phyloP scores from a whole-genome alignment of 2,888 invertebrate species.

The Synanthedon tipuliformis region DNA sequence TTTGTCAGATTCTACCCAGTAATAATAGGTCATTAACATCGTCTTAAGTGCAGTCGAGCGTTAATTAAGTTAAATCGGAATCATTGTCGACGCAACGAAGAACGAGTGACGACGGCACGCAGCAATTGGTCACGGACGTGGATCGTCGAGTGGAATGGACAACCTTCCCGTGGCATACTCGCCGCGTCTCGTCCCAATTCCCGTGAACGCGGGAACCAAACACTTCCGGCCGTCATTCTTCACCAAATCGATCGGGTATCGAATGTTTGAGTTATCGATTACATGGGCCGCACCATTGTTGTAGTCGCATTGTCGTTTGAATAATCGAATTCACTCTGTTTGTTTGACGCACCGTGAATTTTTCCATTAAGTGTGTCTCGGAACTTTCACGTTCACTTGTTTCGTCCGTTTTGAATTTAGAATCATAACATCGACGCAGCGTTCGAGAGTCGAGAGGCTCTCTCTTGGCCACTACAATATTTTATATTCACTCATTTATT shows the following conservation, averaged over 20 bases:
- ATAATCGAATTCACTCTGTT: constrained; percentile 1
- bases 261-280: constrained; percentile 57
- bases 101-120: constrained; percentile 49
- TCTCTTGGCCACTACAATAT: constrained; percentile 30
- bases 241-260: constrained; percentile 56
- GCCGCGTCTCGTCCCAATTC: constrained; percentile 10
- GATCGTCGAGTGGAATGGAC: constrained; percentile 13
- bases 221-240: constrained; percentile 49
- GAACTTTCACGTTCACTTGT: constrained; percentile 1
- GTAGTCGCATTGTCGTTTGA: not conserved
- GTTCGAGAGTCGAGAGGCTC: constrained; percentile 24
- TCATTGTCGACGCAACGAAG: constrained; percentile 40
- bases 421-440: constrained; percentile 27
- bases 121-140: constrained; percentile 57
- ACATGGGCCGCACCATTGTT: constrained; percentile 22
- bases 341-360: constrained; percentile 3
- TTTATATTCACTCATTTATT: constrained; percentile 58
- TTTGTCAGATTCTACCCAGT: constrained; percentile 2
- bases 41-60: constrained; percentile 37
- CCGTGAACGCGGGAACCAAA: constrained; percentile 21
- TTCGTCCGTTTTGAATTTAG: constrained; percentile 16
- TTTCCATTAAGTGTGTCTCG: not conserved
- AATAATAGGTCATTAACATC: constrained; percentile 25
- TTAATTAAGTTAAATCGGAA: constrained; percentile 59
- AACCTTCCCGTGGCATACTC: constrained; percentile 19